Evolutionary conservation across 2,888 invertebrate species (phyloP).

Genomic region (Digitonthophagus gazella): DNA sequence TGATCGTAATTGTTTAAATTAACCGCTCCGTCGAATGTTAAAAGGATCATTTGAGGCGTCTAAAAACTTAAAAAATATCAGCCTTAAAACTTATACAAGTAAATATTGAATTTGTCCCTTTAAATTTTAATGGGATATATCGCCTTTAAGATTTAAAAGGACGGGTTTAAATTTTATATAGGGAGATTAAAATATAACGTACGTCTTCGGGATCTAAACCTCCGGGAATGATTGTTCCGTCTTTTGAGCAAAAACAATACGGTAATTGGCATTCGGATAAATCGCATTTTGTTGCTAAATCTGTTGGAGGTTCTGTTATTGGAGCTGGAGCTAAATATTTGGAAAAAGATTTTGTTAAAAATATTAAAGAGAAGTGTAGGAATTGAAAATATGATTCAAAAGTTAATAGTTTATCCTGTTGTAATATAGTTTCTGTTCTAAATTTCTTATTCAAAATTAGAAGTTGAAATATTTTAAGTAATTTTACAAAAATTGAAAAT

Average conservation of each 20-base stretch:
- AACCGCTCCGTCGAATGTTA: constrained; percentile 91
- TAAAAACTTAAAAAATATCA: constrained; percentile 55
- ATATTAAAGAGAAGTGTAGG: background rate
- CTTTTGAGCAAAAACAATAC: constrained; percentile 89
- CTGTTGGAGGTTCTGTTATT: constrained; percentile 75
- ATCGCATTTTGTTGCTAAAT: constrained; percentile 79
- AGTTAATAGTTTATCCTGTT: too few relatives aligned
- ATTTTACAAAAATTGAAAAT: too few relatives aligned
- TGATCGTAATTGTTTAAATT: constrained; percentile 88
- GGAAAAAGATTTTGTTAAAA: background rate
- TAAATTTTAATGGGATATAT: too few relatives aligned
- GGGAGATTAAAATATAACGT: constrained; percentile 40
- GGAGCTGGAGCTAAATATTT: constrained; percentile 70
- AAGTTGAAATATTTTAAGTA: too few relatives aligned
- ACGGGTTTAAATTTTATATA: too few relatives aligned
- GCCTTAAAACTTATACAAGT: too few relatives aligned
- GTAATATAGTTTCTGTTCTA: too few relatives aligned
- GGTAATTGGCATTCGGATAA: constrained; percentile 73
- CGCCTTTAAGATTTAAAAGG: too few relatives aligned
- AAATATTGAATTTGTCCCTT: too few relatives aligned
- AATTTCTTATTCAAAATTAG: too few relatives aligned
- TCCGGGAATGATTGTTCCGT: constrained; percentile 85
- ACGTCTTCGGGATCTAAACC: constrained; percentile 80
- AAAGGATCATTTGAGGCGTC: constrained; percentile 90
- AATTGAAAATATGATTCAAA: too few relatives aligned